Conservation (phyloP, 2,113 vertebrate species). For the Australoheros scitulus region DNA sequence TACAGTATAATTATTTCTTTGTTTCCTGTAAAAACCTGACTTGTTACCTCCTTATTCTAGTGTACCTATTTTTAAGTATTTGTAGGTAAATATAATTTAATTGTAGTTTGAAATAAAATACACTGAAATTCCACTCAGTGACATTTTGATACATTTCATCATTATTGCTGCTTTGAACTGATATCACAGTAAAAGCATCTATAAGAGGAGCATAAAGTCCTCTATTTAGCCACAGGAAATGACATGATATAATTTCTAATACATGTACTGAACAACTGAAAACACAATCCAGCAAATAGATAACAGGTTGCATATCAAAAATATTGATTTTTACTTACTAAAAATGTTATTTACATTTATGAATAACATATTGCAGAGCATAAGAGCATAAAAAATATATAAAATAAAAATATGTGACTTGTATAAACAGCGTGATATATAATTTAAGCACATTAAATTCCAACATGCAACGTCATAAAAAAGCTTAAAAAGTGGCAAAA, state of each 20-base stretch:
- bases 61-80: too few relatives aligned
- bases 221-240: background rate
- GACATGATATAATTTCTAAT: background rate
- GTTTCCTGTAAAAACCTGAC: too few relatives aligned
- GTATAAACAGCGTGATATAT: background rate
- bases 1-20: too few relatives aligned
- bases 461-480: background rate
- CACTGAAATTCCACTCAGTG: background rate
- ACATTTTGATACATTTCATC: background rate
- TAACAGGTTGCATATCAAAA: background rate
- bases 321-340: background rate
- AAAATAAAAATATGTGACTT: background rate
- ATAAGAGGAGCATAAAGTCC: background rate
- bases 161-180: constrained; percentile 17
- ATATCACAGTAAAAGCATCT: background rate
- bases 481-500: background rate
- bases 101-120: too few relatives aligned
- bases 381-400: background rate
- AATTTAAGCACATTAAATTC: background rate
- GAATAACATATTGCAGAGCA: background rate
- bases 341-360: background rate
- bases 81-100: too few relatives aligned
- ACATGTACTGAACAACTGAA: background rate
- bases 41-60: too few relatives aligned
- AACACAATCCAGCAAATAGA: background rate